Evolutionary conservation across 2,888 invertebrate genomes (phyloP).

Genomic region (Cerastis rubricosa): DNA sequence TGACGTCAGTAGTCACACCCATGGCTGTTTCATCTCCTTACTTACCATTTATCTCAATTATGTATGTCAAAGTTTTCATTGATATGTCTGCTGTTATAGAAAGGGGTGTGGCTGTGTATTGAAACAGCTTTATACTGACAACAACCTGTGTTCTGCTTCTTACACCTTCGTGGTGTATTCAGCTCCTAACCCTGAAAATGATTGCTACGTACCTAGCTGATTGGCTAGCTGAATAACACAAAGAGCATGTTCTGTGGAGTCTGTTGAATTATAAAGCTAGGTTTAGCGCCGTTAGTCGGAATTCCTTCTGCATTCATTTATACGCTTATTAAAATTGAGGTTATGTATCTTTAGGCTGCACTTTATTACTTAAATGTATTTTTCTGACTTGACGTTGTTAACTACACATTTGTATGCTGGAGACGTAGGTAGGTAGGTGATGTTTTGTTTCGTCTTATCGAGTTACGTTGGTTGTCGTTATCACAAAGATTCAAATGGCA

Average conservation of each 20-base stretch:
- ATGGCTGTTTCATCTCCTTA: background rate
- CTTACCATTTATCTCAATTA: background rate
- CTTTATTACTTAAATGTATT: background rate
- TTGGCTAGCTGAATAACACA: background rate
- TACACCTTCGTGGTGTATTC: background rate
- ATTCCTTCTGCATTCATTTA: background rate
- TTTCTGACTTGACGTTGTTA: background rate
- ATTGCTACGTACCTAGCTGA: background rate
- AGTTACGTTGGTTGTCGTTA: background rate
- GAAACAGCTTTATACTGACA: background rate
- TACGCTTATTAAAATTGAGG: background rate
- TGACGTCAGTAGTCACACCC: constrained; percentile 23
- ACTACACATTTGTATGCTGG: background rate
- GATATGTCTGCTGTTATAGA: background rate
- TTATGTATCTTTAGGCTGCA: background rate
- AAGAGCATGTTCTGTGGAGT: background rate
- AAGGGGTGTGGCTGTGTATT: background rate
- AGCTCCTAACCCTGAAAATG: background rate
- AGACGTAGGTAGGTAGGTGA: background rate
- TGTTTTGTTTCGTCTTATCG: background rate
- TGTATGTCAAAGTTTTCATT: background rate
- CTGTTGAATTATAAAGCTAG: background rate
- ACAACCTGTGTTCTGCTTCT: background rate
- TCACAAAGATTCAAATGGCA: background rate
- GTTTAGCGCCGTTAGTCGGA: background rate